Conservation (phyloP, 2,888 invertebrate genomes). For the Rutpela maculata region DNA sequence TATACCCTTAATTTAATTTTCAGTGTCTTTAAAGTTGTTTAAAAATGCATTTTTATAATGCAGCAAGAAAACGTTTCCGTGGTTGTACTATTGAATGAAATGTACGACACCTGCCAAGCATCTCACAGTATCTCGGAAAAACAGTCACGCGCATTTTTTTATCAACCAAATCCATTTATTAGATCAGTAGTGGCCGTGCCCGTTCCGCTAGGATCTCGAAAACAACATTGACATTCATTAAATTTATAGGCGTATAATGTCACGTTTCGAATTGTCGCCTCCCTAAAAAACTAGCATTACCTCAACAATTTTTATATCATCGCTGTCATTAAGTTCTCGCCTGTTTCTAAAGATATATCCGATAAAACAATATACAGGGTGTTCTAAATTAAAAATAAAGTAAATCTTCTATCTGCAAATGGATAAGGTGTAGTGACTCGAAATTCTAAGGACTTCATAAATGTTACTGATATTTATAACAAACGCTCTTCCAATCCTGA, state of each 20-base stretch:
- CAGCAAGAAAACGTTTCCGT: no score
- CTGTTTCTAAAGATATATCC: not conserved
- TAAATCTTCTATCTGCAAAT: no score
- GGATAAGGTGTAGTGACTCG: no score
- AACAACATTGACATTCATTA: constrained; percentile 37
- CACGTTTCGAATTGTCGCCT: constrained; percentile 33
- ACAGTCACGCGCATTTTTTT: constrained; percentile 14
- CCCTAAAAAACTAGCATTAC: constrained; percentile 23
- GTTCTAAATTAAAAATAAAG: not conserved
- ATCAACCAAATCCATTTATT: constrained; percentile 28
- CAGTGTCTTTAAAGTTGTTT: no score
- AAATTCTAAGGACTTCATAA: no score
- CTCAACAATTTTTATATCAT: not conserved
- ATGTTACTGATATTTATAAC: no score
- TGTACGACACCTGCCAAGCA: not conserved
- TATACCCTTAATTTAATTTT: no score
- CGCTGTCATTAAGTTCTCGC: not conserved
- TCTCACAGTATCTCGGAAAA: constrained; percentile 6
- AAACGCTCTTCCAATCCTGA: no score
- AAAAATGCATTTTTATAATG: no score
- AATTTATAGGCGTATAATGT: constrained; percentile 33
- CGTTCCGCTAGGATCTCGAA: constrained; percentile 37
- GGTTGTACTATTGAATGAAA: not conserved
- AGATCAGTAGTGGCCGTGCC: constrained; percentile 34
- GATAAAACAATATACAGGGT: not conserved